phyloP scores from a whole-genome alignment of 2,113 vertebrate species.

The Ginglymostoma cirratum region DNA sequence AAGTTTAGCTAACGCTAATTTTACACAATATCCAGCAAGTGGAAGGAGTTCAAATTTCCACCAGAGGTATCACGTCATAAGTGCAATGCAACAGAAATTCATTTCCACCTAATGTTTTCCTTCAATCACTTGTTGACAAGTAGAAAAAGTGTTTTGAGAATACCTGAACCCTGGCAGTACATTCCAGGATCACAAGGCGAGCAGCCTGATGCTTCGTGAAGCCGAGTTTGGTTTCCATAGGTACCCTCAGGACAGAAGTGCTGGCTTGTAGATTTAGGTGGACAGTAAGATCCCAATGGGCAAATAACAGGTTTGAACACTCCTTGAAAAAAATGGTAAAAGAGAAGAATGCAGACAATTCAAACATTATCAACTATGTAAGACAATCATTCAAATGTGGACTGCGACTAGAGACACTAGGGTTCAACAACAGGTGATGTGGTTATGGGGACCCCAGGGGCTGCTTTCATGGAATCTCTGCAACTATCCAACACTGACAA shows the following conservation, averaged over 20 bases:
- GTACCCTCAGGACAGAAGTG: slow-evolving; percentile 58
- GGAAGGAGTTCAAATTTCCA: neutral
- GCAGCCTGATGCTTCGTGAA: slow-evolving; percentile 52
- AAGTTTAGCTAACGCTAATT: neutral
- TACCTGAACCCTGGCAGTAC: slow-evolving; percentile 62
- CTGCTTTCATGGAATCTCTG: no score
- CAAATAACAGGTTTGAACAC: slow-evolving; percentile 50
- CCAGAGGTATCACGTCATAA: neutral
- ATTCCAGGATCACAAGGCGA: slow-evolving; percentile 56
- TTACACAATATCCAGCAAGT: neutral
- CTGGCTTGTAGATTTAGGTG: slow-evolving; percentile 44
- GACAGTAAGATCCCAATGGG: slow-evolving; percentile 61
- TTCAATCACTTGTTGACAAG: neutral
- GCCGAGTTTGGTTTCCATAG: slow-evolving; percentile 56
- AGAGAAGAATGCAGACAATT: slow-evolving; percentile 18
- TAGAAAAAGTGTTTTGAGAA: neutral
- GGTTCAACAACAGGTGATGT: no score
- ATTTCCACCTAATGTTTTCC: neutral
- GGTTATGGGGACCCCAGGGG: no score
- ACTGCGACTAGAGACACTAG: no score
- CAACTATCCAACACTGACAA: no score
- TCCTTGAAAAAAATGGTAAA: slow-evolving; percentile 45
- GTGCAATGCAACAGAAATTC: neutral
- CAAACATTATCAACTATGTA: neutral
- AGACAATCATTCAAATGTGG: no score